Evolutionary conservation across 2,888 invertebrate species (phyloP), one percentile per base, ranked within the genome.

Genomic region (Apamea monoglypha): DNA sequence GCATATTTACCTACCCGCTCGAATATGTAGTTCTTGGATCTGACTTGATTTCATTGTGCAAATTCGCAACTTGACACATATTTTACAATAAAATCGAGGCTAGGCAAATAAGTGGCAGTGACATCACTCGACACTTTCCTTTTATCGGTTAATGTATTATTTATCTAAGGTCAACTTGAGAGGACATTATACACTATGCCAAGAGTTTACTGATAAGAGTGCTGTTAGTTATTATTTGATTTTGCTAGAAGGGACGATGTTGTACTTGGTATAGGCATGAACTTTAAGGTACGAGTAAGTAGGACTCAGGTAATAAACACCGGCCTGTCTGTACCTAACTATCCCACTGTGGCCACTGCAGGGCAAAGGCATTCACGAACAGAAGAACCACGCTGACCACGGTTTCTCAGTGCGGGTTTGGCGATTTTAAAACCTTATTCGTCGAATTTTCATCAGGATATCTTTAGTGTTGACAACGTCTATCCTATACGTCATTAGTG

Each of bases 61-160:
- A 66, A 66, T 50, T 10, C 8, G 53, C 40, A 50, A 56, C 63
- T 69, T 63, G 63, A 63, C 66, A 70, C 29, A 68, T 36, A n/a
- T 61, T 53, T 6, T 50, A 25, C 36, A 21, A 80, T 68, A 61
- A 66, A 78, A 97, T 96, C 91, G 98, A 98, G 53, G 97, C 97
- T 0, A 99, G 98, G 96, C 99, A 53, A 53, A 36, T 59, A 83
- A 67, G 29, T 50, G 21, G 16, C 40, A 47, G 36, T 44, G 44
- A 66, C 32, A 69, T 53, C 64, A 71, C 36, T 71, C 8, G 29
- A 63, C 53, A 53, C 74, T 75, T 67, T 80, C 56, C 47, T 61
- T 77, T 1, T 66, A 74, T 85, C 44, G 25, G 66, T 66, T 53
- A 75, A 64, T 47, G 47, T 68, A 59, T 64, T 64, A n/a, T 69